These are phyloP conservation scores for Neomicropteryx cornuta DNA, from an alignment of 1,140 invertebrate species.

Conservation along the genomic window DNA sequence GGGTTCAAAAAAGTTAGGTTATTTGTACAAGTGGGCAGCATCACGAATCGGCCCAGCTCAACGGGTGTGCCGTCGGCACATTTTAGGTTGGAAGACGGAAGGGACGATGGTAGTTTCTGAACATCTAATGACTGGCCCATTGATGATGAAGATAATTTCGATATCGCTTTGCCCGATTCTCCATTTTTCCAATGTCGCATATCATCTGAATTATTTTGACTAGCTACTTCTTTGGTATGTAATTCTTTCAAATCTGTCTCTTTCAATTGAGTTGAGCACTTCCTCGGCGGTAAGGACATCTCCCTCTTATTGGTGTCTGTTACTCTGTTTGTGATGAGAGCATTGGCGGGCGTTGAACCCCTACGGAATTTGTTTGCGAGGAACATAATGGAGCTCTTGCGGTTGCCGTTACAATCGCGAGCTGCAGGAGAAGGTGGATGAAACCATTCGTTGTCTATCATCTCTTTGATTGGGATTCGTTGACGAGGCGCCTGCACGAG, in stretches of 20 bases:
- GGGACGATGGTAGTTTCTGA: slow-evolving; percentile 24
- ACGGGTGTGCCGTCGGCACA: slow-evolving; percentile 19
- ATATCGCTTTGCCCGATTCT: slow-evolving; percentile 5
- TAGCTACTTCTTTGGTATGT: neutral
- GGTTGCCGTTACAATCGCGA: slow-evolving; percentile 21
- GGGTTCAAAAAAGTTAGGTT: slow-evolving; percentile 26
- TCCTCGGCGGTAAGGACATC: neutral
- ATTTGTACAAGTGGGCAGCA: slow-evolving; percentile 30
- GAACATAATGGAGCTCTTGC: slow-evolving; percentile 27
- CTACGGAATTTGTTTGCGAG: slow-evolving; percentile 28
- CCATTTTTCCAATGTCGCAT: neutral
- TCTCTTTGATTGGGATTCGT: slow-evolving; percentile 30
- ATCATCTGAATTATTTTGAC: neutral
- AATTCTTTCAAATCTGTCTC: neutral
- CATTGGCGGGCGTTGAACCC: slow-evolving; percentile 24
- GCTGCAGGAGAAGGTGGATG: slow-evolving; percentile 24
- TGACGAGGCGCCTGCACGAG: slow-evolving; percentile 30
- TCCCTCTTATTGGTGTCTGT: slow-evolving; percentile 26
- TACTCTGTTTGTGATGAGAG: slow-evolving; percentile 27
- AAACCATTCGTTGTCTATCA: slow-evolving; percentile 31
- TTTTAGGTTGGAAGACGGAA: slow-evolving; percentile 11
- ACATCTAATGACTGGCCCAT: slow-evolving; percentile 21
- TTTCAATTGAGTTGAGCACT: neutral
- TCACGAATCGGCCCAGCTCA: slow-evolving; percentile 31
- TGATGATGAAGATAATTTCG: slow-evolving; percentile 13